Evolutionary conservation across 2,797 vertebrate species (phyloP).

Genomic region (Typhlichthys eigenmanni): DNA sequence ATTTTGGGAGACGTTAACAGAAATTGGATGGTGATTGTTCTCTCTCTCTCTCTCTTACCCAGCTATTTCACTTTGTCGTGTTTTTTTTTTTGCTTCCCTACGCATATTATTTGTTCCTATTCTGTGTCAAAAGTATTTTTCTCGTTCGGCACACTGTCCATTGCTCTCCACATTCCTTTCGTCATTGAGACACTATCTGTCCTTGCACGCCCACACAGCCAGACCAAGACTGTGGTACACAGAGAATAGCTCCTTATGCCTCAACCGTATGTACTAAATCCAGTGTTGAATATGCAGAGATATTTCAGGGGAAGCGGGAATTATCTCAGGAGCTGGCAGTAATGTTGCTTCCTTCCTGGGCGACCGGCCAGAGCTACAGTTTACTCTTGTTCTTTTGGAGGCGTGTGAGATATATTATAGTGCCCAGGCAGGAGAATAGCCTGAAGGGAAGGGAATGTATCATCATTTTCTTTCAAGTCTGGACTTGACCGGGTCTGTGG

Average conservation of each 20-base stretch:
- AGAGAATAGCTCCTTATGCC: constrained; percentile 44
- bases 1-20: not conserved
- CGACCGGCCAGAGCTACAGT: constrained; percentile 40
- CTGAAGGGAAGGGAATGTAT: not conserved
- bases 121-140: constrained; percentile 10
- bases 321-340: constrained; percentile 49
- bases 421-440: constrained; percentile 19
- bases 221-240: constrained; percentile 43
- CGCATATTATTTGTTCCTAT: constrained; percentile 15
- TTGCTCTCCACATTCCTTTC: not conserved
- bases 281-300: constrained; percentile 36
- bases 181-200: constrained; percentile 38
- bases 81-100: constrained; percentile 20
- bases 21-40: not conserved
- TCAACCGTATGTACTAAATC: constrained; percentile 51
- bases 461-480: not conserved
- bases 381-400: constrained; percentile 30
- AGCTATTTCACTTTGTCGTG: constrained; percentile 20
- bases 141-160: not conserved
- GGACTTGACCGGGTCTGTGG: not conserved
- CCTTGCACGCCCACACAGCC: constrained; percentile 46
- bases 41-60: constrained; percentile 10
- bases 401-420: constrained; percentile 45
- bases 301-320: constrained; percentile 46
- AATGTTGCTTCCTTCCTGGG: constrained; percentile 42